Evolutionary conservation across 2,113 vertebrate genomes (phyloP), one percentile per base, ranked within the genome.

Genomic region (Protobothrops flavoviridis): DNA sequence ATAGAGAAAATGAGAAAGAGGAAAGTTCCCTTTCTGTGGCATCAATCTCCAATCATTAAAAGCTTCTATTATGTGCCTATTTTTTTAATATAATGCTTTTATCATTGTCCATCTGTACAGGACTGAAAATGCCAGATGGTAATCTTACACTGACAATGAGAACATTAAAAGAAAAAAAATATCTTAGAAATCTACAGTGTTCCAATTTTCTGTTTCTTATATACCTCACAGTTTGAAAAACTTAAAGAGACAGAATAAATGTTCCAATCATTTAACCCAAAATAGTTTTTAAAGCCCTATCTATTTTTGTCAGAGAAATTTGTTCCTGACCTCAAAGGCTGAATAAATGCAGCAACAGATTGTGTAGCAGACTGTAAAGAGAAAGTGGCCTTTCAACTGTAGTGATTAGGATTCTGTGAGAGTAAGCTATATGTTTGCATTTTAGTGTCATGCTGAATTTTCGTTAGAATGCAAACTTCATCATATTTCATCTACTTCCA

Each of bases 321-420:
- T 93, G 88, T 93, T 93, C 88, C 48, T 93, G 92, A 93, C 55
- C 88, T 90, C 52, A 90, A 59, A 85, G 74, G 50, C 88, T 93
- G 92, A 59, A 55, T 33, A 50, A 89, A n/a, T 64, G 55, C 61
- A 89, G 12, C 92, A 86, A 93, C 92, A 93, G 92, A 90, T 93
- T 93, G 92, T 39, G 88, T 59, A 59, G 45, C 92, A 93, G 88
- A 50, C 43, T 90, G 56, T 56, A 61, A 57, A 33, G 29, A 55
- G 23, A 90, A 81, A 93, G 10, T 43, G 88, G 52, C 88, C 88
- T 93, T 90, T 90, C 69, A 88, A 92, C 92, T 43, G 21, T 90
- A 52, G 69, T 11, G 21, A 86, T 88, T 33, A 93, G 74, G 88
- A 93, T 52, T 23, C 64, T 56, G 29, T 7, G 85, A 93, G 69